Evolutionary conservation across 2,888 invertebrate genomes (phyloP).

Genomic region (Netelia fuscicornis): DNA sequence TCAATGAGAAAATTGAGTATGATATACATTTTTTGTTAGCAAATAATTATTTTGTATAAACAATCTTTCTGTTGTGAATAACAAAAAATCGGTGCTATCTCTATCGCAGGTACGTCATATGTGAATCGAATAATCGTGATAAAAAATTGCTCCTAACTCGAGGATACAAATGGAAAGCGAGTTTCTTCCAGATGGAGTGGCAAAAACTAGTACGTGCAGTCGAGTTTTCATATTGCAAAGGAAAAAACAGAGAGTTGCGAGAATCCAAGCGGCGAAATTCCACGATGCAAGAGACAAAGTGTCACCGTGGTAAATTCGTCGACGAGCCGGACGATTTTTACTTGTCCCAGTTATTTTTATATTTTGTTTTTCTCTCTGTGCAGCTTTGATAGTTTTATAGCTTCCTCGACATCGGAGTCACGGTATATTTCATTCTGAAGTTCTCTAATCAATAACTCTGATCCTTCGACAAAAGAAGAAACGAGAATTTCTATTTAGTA

Average conservation of each 20-base stretch:
- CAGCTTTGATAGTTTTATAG: not conserved
- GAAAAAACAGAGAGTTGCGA: constrained; percentile 22
- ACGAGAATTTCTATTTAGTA: not conserved
- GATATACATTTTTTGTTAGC: no score
- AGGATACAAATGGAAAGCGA: constrained; percentile 38
- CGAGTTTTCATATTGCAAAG: constrained; percentile 43
- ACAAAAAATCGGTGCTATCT: not conserved
- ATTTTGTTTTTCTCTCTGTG: not conserved
- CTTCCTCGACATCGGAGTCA: not conserved
- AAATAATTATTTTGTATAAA: no score
- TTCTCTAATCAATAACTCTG: not conserved
- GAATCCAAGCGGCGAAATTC: constrained; percentile 50
- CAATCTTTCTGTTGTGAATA: no score
- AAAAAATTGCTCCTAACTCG: not conserved
- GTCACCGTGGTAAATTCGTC: constrained; percentile 17
- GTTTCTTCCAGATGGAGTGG: constrained; percentile 29
- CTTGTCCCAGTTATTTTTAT: not conserved
- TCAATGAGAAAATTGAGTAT: no score
- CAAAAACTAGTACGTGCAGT: constrained; percentile 16
- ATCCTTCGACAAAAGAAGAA: not conserved
- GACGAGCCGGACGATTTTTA: not conserved
- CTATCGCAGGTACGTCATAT: not conserved
- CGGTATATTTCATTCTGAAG: not conserved
- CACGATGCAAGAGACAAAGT: constrained; percentile 12
- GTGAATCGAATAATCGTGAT: not conserved